Evolutionary conservation across 2,113 vertebrate species (phyloP).

Genomic region (Pelodiscus sinensis): DNA sequence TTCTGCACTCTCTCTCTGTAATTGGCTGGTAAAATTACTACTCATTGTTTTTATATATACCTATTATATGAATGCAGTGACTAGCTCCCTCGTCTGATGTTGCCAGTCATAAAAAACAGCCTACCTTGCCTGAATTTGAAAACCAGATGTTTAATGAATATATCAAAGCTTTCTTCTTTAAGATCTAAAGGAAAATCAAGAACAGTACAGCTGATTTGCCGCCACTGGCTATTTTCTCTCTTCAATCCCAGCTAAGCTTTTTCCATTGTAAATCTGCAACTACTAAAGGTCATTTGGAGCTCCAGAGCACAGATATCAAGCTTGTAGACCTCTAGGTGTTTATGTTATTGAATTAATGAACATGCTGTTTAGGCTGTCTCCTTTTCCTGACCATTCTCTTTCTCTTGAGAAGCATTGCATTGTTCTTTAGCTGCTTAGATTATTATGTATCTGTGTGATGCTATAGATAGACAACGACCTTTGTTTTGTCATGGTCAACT

Average conservation of each 20-base stretch:
- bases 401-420: conserved; percentile 9
- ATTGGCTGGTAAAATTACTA: too few species aligned
- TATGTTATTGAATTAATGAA: conserved; percentile 40
- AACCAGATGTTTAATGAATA: not conserved
- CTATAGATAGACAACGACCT: not conserved
- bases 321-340: conserved; percentile 31
- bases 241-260: not conserved
- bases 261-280: conserved; percentile 5
- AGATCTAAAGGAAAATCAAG: not conserved
- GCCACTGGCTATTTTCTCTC: fast-evolving
- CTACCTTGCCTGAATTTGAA: not conserved
- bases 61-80: too few species aligned
- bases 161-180: not conserved
- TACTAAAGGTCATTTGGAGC: conserved; percentile 33
- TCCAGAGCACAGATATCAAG: fast-evolving
- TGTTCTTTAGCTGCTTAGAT: conserved; percentile 31
- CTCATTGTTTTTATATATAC: not conserved
- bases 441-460: not conserved
- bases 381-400: not conserved
- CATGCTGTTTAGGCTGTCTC: conserved; percentile 26
- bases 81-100: fast-evolving
- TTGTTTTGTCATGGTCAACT: conserved; percentile 33
- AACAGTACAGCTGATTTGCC: not conserved
- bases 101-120: not conserved
- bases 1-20: too few species aligned